Evolutionary conservation across 1,140 invertebrate species (phyloP).

Genomic region (Lepidurus arcticus): DNA sequence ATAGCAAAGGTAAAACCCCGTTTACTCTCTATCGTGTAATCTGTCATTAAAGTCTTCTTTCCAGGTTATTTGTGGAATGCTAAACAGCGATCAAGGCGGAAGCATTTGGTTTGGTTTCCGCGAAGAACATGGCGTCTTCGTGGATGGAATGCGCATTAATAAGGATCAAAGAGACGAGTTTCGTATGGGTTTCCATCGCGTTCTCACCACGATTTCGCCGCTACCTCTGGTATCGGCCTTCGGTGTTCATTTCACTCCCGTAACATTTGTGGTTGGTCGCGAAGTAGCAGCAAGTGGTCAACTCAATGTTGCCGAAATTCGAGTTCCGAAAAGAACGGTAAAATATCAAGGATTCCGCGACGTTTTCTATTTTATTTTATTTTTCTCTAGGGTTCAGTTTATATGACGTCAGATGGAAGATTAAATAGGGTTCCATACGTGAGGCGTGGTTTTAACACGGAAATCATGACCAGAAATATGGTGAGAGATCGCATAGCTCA

Average conservation of each 20-base stretch:
- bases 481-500: background rate
- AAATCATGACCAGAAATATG: background rate
- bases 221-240: background rate
- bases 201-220: background rate
- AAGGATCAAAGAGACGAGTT: background rate
- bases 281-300: background rate
- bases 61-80: background rate
- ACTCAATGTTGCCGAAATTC: background rate
- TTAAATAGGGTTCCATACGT: background rate
- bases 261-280: background rate
- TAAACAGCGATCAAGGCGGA: background rate
- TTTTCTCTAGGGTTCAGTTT: background rate
- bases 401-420: background rate
- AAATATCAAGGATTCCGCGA: background rate
- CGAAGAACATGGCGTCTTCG: background rate
- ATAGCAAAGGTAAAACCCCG: background rate
- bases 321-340: background rate
- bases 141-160: background rate
- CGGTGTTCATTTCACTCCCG: background rate
- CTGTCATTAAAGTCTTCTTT: background rate
- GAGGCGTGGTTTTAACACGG: background rate
- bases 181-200: background rate
- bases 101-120: constrained; percentile 2
- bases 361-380: background rate
- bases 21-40: background rate